Conservation (phyloP, 2,888 invertebrate genomes). For the Tachystola acroxantha region DNA sequence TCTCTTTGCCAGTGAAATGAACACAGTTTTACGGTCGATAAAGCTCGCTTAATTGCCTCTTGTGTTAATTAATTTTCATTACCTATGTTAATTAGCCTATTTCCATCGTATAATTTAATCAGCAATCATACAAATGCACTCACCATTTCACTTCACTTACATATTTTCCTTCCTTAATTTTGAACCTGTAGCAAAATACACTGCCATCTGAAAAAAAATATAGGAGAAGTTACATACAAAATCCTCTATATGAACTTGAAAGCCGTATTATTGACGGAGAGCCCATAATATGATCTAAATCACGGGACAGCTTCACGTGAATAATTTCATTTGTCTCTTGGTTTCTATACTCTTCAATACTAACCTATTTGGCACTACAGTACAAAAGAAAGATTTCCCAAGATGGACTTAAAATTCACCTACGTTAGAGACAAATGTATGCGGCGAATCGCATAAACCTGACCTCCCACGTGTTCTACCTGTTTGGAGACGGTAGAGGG, state of each 20-base stretch:
- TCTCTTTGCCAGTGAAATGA: too few relatives aligned
- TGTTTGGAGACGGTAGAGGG: conserved; percentile 30
- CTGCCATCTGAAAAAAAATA: conserved; percentile 32
- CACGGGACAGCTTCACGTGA: too few relatives aligned
- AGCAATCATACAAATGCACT: neutral
- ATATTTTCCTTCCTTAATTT: neutral
- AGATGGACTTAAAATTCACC: conserved; percentile 15
- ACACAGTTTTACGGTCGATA: neutral
- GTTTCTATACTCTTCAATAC: too few relatives aligned
- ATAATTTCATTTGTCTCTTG: too few relatives aligned
- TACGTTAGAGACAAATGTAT: conserved; percentile 25
- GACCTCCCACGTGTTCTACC: conserved; percentile 34
- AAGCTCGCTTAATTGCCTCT: neutral
- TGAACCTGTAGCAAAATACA: conserved; percentile 5
- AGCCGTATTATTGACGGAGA: conserved; percentile 27
- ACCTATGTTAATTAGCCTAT: neutral
- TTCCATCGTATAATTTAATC: neutral
- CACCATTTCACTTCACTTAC: neutral
- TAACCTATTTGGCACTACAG: too few relatives aligned
- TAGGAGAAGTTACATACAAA: conserved; percentile 23
- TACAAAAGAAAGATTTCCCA: conserved; percentile 15
- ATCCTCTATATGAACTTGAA: conserved; percentile 13
- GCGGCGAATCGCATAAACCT: conserved; percentile 15
- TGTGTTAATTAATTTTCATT: neutral
- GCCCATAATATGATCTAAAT: too few relatives aligned